phyloP scores from a whole-genome alignment of 2,888 invertebrate species.

The Keiferia lycopersicella region DNA sequence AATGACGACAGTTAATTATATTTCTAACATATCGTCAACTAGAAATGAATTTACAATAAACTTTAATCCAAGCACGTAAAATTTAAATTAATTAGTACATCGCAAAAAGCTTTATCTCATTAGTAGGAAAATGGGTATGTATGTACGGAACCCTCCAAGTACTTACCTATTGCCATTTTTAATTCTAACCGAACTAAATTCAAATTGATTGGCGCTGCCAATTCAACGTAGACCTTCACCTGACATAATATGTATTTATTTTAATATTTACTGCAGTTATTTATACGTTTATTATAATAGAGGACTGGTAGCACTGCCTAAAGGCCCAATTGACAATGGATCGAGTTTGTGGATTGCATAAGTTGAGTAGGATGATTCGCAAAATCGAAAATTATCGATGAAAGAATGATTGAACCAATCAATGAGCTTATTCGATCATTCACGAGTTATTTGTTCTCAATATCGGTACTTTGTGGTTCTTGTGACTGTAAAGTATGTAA shows the following conservation, averaged over 20 bases:
- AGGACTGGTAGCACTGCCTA: conserved; percentile 24
- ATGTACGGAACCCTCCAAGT: not conserved
- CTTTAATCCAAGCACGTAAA: not conserved
- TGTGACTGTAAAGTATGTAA: not conserved
- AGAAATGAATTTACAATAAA: not conserved
- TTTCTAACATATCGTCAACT: not conserved
- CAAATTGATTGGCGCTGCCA: conserved; percentile 39
- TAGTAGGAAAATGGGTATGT: not conserved
- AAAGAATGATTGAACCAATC: not conserved
- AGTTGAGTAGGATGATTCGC: conserved; percentile 27
- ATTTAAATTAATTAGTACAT: too few relatives aligned
- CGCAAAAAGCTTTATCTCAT: too few relatives aligned
- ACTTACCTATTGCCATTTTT: conserved; percentile 29
- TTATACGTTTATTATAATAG: conserved; percentile 39
- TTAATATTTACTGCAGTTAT: conserved; percentile 44
- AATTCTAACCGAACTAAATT: conserved; percentile 44
- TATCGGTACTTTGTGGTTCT: not conserved
- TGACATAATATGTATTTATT: conserved; percentile 38
- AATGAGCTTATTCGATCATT: not conserved
- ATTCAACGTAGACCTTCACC: conserved; percentile 48
- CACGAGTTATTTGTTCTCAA: not conserved
- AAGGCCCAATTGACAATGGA: conserved; percentile 30
- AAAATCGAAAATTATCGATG: conserved; percentile 2
- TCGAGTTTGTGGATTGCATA: conserved; percentile 32
- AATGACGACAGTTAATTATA: too few relatives aligned